Evolutionary conservation across 1,140 invertebrate genomes (phyloP).

Genomic region (Dolichoris vasculosae): DNA sequence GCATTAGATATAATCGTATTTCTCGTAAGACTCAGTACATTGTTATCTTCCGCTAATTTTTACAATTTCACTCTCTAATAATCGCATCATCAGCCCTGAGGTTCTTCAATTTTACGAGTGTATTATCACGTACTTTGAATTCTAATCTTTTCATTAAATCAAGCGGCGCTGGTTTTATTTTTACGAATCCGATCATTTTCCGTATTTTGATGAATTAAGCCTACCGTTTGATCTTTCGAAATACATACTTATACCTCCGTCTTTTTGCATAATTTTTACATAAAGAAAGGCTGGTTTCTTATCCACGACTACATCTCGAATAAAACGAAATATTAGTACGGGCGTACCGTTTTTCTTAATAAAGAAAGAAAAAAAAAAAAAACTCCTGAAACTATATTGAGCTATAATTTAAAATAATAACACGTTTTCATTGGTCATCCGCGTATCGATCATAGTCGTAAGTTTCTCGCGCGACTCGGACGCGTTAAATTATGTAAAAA

Average conservation of each 20-base stretch:
- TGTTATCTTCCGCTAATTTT: background rate
- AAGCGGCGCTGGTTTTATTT: background rate
- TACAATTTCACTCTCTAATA: constrained; percentile 18
- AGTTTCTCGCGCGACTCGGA: too few relatives aligned
- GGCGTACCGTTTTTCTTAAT: background rate
- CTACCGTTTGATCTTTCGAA: background rate
- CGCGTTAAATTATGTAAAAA: too few relatives aligned
- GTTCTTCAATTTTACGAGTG: background rate
- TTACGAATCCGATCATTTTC: background rate
- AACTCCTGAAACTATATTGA: background rate
- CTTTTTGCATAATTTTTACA: background rate
- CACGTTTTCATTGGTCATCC: background rate
- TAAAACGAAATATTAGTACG: background rate
- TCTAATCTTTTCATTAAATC: background rate
- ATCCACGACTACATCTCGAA: background rate
- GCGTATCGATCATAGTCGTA: background rate
- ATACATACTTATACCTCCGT: background rate
- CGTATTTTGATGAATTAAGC: background rate
- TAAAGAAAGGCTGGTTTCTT: background rate
- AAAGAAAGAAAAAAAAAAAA: background rate
- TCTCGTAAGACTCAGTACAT: background rate
- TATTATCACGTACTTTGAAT: constrained; percentile 12
- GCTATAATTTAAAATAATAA: background rate
- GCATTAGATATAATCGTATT: background rate
- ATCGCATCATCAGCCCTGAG: background rate